phyloP scores from a whole-genome alignment of 2,113 vertebrate species.

The Zosterops borbonicus region DNA sequence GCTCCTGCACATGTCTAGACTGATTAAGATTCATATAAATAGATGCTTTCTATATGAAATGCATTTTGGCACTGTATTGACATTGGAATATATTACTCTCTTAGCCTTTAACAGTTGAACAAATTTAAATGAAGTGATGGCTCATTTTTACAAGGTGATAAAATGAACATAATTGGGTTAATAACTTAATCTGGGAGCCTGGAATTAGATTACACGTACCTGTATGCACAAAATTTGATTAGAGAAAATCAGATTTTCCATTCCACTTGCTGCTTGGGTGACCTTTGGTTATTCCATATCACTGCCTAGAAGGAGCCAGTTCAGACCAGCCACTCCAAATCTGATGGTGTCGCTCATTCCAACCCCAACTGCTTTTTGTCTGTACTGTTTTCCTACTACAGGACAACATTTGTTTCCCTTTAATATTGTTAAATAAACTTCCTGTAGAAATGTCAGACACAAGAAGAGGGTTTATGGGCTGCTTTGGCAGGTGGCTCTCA shows the following conservation, averaged over 20 bases:
- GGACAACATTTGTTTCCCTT: neutral
- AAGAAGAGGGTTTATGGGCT: neutral
- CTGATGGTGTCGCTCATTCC: neutral
- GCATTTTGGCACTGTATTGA: constrained; percentile 69
- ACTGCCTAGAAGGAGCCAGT: neutral
- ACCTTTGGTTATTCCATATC: neutral
- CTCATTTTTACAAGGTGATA: constrained; percentile 68
- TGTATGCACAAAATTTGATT: constrained; percentile 37
- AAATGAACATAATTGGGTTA: constrained; percentile 69
- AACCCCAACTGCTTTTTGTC: neutral
- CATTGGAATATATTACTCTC: constrained; percentile 63
- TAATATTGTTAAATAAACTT: neutral
- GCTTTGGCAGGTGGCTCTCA: neutral
- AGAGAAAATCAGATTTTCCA: constrained; percentile 42
- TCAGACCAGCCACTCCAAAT: neutral
- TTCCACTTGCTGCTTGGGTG: neutral
- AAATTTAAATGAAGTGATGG: constrained; percentile 72
- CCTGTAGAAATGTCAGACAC: neutral
- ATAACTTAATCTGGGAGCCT: constrained; percentile 69
- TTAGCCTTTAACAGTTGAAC: constrained; percentile 68
- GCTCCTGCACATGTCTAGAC: constrained; percentile 64
- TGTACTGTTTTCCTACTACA: neutral
- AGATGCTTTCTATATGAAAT: constrained; percentile 71
- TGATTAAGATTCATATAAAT: constrained; percentile 70
- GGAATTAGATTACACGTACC: constrained; percentile 60